Percentiles rank a stretch among this genome's conserved stretches.
Evolutionary conservation across 2,797 vertebrate species (phyloP).

Genomic region (Acanthiza pusilla): DNA sequence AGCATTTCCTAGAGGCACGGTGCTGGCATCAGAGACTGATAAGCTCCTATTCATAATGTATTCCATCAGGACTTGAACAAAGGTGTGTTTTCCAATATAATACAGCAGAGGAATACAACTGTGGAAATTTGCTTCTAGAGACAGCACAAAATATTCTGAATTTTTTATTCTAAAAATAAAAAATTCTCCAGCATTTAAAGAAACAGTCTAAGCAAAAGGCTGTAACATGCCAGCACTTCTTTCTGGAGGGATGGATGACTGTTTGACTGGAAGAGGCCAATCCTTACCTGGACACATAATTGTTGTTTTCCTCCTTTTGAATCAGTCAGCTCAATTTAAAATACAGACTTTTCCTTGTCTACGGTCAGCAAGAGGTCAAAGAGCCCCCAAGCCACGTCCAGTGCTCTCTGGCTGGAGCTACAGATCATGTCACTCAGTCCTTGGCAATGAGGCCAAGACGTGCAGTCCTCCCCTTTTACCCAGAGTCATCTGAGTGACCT

Average conservation of each 20-base stretch:
- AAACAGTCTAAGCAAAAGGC: not conserved
- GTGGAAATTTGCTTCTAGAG: not conserved
- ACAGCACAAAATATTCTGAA: not conserved
- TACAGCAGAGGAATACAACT: not conserved
- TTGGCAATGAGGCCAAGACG: not conserved
- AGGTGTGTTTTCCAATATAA: not conserved
- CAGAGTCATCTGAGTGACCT: not conserved
- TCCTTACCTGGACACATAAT: accelerated
- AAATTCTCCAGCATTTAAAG: not conserved
- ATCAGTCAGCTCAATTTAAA: not conserved
- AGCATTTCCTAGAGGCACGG: not conserved
- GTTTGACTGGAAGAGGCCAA: not conserved
- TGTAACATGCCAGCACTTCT: not conserved
- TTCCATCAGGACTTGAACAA: not conserved
- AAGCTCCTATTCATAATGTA: not conserved
- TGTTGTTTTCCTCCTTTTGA: not conserved
- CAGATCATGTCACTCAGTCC: not conserved
- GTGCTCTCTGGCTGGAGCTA: not conserved
- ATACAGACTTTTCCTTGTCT: not conserved
- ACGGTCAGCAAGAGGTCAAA: not conserved
- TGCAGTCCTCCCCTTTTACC: not conserved
- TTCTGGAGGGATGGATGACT: not conserved
- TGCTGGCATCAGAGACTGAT: not conserved
- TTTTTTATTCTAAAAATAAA: no score
- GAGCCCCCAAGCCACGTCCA: not conserved